A percentile compares a stretch with the other conserved stretches of the same genome.
phyloP scores from a whole-genome alignment of 2,113 vertebrate genomes.

The Delphinapterus leucas region DNA sequence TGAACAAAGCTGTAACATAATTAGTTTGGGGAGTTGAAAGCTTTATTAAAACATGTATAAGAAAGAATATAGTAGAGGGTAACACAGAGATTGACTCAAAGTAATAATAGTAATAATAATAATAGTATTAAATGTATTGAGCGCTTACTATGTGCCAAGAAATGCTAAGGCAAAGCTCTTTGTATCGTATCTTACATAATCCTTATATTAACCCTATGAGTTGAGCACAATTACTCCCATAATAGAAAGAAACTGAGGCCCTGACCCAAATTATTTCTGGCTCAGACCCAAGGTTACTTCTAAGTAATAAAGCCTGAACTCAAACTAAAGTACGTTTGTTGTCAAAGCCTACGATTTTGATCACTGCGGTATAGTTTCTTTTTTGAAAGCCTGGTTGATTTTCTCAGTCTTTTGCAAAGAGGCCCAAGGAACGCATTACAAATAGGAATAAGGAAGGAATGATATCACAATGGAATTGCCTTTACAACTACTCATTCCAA shows the following conservation, averaged over 20 bases:
- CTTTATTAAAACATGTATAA: slow-evolving; percentile 5
- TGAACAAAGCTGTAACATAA: neutral
- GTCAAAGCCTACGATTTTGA: neutral
- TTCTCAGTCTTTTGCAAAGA: slow-evolving; percentile 22
- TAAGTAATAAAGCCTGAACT: neutral
- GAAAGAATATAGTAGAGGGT: neutral
- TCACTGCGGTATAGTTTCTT: neutral
- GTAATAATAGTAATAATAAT: neutral
- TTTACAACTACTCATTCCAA: neutral
- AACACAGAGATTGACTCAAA: neutral
- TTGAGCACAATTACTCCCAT: neutral
- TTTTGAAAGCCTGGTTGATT: neutral
- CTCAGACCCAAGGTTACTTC: neutral
- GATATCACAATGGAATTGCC: neutral
- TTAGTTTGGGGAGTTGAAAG: neutral
- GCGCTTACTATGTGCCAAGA: neutral
- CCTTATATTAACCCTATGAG: neutral
- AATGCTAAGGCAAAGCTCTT: neutral
- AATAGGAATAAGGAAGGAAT: neutral
- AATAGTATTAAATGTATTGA: neutral
- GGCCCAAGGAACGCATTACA: neutral
- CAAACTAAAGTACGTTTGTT: neutral
- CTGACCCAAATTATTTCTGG: neutral
- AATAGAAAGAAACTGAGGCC: slow-evolving; percentile 24
- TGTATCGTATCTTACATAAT: neutral